A percentile compares a stretch with the other conserved stretches of the same genome.
These are phyloP conservation scores for Hippocampus zosterae DNA, from an alignment of 2,113 vertebrate species.

Conservation along the genomic window DNA sequence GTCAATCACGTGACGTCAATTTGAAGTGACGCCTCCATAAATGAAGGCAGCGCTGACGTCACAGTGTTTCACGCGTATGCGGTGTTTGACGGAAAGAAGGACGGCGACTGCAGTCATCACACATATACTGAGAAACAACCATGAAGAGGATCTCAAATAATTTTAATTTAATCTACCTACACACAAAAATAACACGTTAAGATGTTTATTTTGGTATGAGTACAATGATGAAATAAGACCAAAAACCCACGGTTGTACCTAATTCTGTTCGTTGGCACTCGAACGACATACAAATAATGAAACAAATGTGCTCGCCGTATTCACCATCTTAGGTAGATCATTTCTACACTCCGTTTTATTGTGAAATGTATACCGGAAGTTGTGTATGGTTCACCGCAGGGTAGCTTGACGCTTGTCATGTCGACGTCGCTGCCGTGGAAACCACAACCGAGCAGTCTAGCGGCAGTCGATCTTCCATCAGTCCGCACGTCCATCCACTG, in stretches of 20 bases:
- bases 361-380: constrained; percentile 11
- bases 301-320: no score
- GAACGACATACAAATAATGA: no score
- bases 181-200: neutral
- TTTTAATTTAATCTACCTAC: no score
- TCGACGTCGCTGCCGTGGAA: constrained; percentile 66
- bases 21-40: neutral
- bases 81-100: neutral
- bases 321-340: no score
- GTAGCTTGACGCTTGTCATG: constrained; percentile 10
- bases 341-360: constrained; percentile 25
- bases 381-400: fast-evolving
- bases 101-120: neutral
- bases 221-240: neutral
- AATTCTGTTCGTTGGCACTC: no score
- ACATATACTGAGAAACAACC: no score
- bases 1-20: neutral
- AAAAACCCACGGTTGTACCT: no score
- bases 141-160: no score
- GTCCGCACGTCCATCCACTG: constrained; percentile 8
- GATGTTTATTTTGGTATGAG: neutral
- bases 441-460: constrained; percentile 58
- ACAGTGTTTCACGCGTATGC: neutral
- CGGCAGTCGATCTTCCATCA: constrained; percentile 8
- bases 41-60: neutral